Base-by-base conservation (phyloP, 2,888 invertebrate species). In the Microctonus aethiopoides region DNA sequence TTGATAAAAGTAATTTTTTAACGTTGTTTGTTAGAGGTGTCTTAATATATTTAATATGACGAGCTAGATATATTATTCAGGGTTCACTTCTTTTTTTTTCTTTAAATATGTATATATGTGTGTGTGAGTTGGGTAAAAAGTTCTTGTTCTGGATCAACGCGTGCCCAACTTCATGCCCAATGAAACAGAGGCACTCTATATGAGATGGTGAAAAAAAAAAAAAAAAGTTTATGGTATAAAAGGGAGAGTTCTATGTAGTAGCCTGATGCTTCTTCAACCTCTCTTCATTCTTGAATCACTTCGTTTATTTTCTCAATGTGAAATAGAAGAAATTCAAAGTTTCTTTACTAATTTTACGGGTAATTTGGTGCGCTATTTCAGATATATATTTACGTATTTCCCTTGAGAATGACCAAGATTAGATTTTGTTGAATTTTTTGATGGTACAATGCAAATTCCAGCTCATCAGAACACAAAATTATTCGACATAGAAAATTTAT, bases 311-410 rank as follows among this genome's bases (percentile, higher is more conserved):
- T 76, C 67, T 46, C 68, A 68, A 74, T 65, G 64, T 54, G 57
- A 66, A 76, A 72, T 71, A 68, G 72, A 76, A 74, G 69, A 76
- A 74, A 76, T 76, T 75, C 75, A 72, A 74, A 79, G 74, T 77
- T 78, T 75, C 74, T 69, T 70, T 74, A 75, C 75, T 77, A 78
- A 78, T 79, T 78, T 78, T 75, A 78, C 78, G 77, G 78, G 75
- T 77, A 76, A 79, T 78, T 79, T 74, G 73, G 65, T 64, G 41
- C 71, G 70, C 71, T 67, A 74, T 74, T 68, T 69, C 65, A 67
- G 69, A 63, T 63, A 52, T n/a, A n/a, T 52, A 72, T 62, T 60
- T 61, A 29, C 60, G 59, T 4, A 11, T 22, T 57, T 72, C 74
- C 70, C 73, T 36, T 57, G 11, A 72, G 75, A 71, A 72, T 72